Evolutionary conservation across 2,888 invertebrate species (phyloP).

Genomic region (Aporophyla lueneburgensis): DNA sequence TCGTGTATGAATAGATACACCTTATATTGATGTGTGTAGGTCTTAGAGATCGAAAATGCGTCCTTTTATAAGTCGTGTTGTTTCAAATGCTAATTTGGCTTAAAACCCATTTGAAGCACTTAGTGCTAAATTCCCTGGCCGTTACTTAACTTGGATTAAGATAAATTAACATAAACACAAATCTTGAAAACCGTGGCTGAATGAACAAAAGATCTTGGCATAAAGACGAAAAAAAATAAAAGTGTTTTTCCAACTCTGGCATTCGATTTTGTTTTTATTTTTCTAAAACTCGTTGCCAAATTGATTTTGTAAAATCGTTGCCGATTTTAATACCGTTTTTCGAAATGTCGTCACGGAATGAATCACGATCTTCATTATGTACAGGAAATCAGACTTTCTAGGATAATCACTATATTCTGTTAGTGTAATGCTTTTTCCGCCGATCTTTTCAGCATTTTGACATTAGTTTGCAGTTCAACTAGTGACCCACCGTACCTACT

Average conservation of each 20-base stretch:
- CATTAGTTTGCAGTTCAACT: no score
- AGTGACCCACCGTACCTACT: no score
- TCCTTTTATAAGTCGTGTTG: no score
- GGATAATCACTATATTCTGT: constrained; percentile 1
- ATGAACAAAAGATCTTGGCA: background rate
- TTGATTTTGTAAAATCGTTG: constrained; percentile 19
- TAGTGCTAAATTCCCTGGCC: background rate
- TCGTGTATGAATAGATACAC: no score
- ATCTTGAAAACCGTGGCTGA: constrained; percentile 3
- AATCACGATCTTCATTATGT: constrained; percentile 16
- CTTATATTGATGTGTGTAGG: no score
- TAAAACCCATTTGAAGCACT: background rate
- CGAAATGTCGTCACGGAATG: constrained; percentile 5
- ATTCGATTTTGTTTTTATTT: constrained; percentile 1
- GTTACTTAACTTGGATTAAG: background rate
- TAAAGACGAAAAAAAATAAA: background rate
- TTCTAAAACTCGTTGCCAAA: constrained; percentile 4
- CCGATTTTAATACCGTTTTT: background rate
- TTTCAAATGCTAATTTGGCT: background rate
- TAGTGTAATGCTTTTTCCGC: constrained; percentile 9
- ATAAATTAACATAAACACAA: background rate
- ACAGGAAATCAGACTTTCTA: constrained; percentile 1
- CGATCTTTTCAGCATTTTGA: background rate
- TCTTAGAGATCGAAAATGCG: no score
- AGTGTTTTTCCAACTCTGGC: background rate